Evolutionary conservation across 2,888 invertebrate species (phyloP).

Genomic region (Linnaemya tessellans): DNA sequence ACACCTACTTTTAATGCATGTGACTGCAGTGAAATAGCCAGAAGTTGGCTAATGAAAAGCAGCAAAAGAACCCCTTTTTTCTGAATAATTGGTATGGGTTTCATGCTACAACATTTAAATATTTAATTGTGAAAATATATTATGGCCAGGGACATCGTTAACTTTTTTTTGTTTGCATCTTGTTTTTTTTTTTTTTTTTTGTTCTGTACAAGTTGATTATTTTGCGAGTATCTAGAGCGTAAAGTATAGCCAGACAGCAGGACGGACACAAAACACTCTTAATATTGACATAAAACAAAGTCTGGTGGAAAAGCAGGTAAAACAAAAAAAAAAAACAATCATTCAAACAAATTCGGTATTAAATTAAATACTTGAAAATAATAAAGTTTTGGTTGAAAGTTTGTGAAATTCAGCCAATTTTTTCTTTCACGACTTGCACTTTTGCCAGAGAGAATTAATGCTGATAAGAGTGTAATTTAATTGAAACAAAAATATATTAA

Average conservation of each 20-base stretch:
- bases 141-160: constrained; percentile 31
- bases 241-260: constrained; percentile 75
- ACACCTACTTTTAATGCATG: background rate
- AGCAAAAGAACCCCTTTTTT: constrained; percentile 42
- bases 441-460: too few species aligned
- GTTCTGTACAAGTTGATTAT: constrained; percentile 78
- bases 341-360: constrained; percentile 28
- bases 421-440: background rate
- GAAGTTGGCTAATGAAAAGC: constrained; percentile 46
- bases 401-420: background rate
- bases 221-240: constrained; percentile 82
- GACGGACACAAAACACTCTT: constrained; percentile 29
- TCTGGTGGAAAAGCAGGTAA: constrained; percentile 24
- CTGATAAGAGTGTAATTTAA: too few species aligned
- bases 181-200: constrained; percentile 52
- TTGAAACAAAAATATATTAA: too few species aligned
- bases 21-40: background rate
- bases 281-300: constrained; percentile 38
- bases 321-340: background rate
- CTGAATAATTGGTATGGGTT: constrained; percentile 26
- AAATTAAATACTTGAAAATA: constrained; percentile 26
- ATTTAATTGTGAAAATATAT: constrained; percentile 40
- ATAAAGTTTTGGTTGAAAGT: background rate
- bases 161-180: constrained; percentile 40
- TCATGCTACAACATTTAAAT: constrained; percentile 56